Conservation (phyloP, 2,888 invertebrate species). For the Phrixothrix hirtus region DNA sequence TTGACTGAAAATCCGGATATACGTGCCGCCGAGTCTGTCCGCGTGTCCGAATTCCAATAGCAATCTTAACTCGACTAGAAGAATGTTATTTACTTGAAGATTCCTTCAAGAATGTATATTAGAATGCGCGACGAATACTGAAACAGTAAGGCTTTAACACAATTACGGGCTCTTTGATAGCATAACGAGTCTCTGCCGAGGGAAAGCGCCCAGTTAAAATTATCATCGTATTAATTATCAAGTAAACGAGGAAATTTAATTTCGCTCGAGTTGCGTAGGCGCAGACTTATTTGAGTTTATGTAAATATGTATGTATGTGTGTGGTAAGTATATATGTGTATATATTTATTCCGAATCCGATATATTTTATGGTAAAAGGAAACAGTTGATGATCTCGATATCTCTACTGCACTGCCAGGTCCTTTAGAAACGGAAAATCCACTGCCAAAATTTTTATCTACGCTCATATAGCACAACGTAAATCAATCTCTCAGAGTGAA, state of each 20-base stretch:
- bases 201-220: no score
- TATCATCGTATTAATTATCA: no score
- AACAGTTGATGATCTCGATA: conserved; percentile 21
- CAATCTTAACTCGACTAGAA: conserved; percentile 26
- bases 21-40: conserved; percentile 2
- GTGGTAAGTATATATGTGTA: no score
- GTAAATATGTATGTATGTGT: no score
- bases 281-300: no score
- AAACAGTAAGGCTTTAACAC: no score
- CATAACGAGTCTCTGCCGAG: no score
- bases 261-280: no score
- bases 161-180: no score
- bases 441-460: conserved; percentile 17
- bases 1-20: not conserved
- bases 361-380: conserved; percentile 22
- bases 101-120: conserved; percentile 27
- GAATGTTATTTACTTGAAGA: conserved; percentile 28
- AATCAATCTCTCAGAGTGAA: conserved; percentile 12
- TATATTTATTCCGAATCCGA: no score
- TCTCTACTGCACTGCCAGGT: conserved; percentile 15
- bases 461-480: conserved; percentile 13
- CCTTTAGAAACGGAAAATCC: conserved; percentile 11
- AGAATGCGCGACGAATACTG: conserved; percentile 18
- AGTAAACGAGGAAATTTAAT: no score
- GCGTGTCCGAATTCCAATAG: conserved; percentile 23